Evolutionary conservation across 1,140 invertebrate species (phyloP).

Genomic region (Geopemphigus sp.): DNA sequence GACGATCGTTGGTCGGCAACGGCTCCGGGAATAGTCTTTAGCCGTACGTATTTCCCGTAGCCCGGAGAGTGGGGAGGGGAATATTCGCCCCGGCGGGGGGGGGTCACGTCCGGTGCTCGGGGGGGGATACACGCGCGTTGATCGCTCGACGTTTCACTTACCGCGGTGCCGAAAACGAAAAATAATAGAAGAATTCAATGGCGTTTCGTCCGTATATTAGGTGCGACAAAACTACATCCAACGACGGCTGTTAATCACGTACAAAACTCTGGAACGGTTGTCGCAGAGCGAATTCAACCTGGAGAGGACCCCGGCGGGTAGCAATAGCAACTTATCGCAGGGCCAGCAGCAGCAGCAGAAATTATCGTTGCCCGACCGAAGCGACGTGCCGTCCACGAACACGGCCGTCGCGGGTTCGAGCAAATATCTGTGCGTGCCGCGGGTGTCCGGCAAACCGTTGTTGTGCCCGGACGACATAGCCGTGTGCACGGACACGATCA

Average conservation of each 20-base stretch:
- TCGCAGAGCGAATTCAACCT: conserved; percentile 80
- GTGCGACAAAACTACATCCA: conserved; percentile 73
- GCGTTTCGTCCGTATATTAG: too few relatives aligned
- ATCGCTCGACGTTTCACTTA: too few relatives aligned
- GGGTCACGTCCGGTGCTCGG: too few relatives aligned
- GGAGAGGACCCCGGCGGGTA: conserved; percentile 61
- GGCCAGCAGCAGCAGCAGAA: background rate
- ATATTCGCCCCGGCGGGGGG: too few relatives aligned
- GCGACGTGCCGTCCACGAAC: background rate
- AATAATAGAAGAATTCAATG: too few relatives aligned
- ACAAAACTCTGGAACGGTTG: conserved; percentile 74
- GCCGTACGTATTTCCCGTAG: too few relatives aligned
- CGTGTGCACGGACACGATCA: conserved; percentile 10
- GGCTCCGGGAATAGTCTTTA: too few relatives aligned
- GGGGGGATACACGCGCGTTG: too few relatives aligned
- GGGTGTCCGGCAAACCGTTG: background rate
- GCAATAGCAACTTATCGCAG: conserved; percentile 52
- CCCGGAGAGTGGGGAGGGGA: too few relatives aligned
- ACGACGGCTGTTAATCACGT: conserved; percentile 72
- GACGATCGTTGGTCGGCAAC: too few relatives aligned
- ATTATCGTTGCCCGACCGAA: background rate
- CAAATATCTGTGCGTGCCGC: conserved; percentile 32
- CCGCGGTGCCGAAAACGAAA: too few relatives aligned
- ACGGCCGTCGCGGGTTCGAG: background rate
- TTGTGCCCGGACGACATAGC: conserved; percentile 43